A percentile compares a stretch with the other conserved stretches of the same genome.
phyloP scores from a whole-genome alignment of 1,140 invertebrate genomes.

The Thaumetopoea pityocampa region DNA sequence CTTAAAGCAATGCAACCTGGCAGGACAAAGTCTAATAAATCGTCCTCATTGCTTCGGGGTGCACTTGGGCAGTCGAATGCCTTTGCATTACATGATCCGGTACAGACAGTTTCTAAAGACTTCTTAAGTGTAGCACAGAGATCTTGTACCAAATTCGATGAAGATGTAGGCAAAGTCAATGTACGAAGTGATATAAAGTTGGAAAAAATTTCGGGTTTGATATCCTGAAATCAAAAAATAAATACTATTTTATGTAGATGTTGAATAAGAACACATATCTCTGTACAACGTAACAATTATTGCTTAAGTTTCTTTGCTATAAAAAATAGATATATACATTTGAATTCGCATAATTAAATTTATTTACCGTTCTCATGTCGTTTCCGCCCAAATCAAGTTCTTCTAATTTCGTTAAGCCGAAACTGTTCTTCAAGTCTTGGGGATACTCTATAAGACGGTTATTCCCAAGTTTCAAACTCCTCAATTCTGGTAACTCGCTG shows the following conservation, averaged over 20 bases:
- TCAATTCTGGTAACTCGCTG: constrained; percentile 63
- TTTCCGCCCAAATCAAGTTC: constrained; percentile 65
- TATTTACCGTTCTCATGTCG: constrained; percentile 59
- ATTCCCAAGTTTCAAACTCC: constrained; percentile 58
- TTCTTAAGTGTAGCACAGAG: constrained; percentile 41
- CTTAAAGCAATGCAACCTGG: constrained; percentile 40
- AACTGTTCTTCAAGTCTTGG: constrained; percentile 57
- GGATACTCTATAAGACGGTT: constrained; percentile 63
- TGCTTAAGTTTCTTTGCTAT: not conserved
- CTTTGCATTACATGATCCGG: constrained; percentile 36
- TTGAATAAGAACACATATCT: not conserved
- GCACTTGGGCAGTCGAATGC: constrained; percentile 45
- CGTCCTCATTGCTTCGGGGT: constrained; percentile 30
- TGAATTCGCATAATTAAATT: not conserved
- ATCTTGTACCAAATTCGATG: constrained; percentile 34
- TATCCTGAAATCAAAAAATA: constrained; percentile 32
- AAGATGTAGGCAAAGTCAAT: constrained; percentile 40
- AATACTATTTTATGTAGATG: not conserved
- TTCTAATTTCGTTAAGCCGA: constrained; percentile 55
- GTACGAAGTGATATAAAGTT: constrained; percentile 44
- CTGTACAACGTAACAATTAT: no score
- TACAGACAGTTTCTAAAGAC: constrained; percentile 47
- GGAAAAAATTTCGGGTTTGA: constrained; percentile 41
- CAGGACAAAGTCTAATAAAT: constrained; percentile 36
- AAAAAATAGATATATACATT: not conserved